phyloP scores from a whole-genome alignment of 2,797 vertebrate genomes.

The Anabas testudineus region DNA sequence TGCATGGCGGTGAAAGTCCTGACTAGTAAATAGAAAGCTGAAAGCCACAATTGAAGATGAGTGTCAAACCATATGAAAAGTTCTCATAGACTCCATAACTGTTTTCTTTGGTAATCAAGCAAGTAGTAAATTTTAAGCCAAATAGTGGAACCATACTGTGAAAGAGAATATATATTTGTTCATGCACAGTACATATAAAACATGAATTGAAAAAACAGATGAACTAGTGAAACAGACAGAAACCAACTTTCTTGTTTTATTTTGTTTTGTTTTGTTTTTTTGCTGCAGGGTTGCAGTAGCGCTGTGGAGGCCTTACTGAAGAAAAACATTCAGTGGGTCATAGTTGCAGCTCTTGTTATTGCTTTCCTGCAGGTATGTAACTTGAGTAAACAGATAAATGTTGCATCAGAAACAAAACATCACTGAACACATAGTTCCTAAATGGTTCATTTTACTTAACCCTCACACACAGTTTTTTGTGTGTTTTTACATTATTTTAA shows the following conservation, averaged over 20 bases:
- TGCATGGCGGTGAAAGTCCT: no score
- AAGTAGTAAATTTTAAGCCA: no score
- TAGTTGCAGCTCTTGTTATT: constrained; percentile 88
- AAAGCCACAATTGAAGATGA: no score
- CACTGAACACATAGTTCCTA: background rate
- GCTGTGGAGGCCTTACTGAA: constrained; percentile 71
- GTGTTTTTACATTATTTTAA: background rate
- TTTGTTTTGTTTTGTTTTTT: no score
- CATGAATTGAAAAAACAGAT: background rate
- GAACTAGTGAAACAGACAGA: background rate
- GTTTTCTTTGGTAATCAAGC: no score
- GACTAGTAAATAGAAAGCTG: no score
- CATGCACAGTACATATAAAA: no score
- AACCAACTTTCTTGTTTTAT: background rate
- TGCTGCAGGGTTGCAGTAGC: constrained; percentile 85
- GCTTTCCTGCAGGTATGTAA: constrained; percentile 90
- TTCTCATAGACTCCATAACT: no score
- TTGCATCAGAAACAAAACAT: background rate
- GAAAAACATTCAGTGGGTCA: constrained; percentile 82
- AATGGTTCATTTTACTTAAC: background rate
- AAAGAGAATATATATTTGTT: no score
- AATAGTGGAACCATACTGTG: no score
- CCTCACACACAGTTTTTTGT: background rate
- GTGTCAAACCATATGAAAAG: no score
- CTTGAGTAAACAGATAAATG: background rate